Percentiles rank a stretch among this genome's conserved stretches.
phyloP scores from a whole-genome alignment of 2,888 invertebrate genomes.

The Hemistola chrysoprasaria region DNA sequence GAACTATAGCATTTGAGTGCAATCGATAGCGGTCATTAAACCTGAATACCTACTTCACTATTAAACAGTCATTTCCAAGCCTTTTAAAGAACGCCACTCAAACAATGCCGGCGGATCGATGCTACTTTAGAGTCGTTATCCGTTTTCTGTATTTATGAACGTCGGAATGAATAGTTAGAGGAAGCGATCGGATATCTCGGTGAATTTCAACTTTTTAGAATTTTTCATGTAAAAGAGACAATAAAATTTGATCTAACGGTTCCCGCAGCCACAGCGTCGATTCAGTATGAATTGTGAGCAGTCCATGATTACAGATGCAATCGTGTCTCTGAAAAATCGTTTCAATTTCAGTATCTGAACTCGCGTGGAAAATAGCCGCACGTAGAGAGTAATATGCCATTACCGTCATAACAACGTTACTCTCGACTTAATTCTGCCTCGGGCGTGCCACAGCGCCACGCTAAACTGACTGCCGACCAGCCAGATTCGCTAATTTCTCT shows the following conservation, averaged over 20 bases:
- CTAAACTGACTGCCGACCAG: constrained; percentile 36
- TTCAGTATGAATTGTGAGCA: constrained; percentile 28
- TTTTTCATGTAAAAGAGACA: constrained; percentile 16
- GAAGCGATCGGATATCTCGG: constrained; percentile 10
- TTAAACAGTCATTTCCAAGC: constrained; percentile 31
- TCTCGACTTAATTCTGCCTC: constrained; percentile 74
- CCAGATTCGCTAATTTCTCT: constrained; percentile 60
- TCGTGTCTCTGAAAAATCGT: constrained; percentile 70
- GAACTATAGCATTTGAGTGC: constrained; percentile 24
- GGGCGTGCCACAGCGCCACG: constrained; percentile 34
- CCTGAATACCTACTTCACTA: constrained; percentile 31
- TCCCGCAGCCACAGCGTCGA: constrained; percentile 8
- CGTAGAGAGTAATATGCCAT: constrained; percentile 67
- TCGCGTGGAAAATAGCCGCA: constrained; percentile 62
- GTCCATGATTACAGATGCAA: constrained; percentile 57
- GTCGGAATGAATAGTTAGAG: constrained; percentile 16
- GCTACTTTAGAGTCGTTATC: constrained; percentile 28
- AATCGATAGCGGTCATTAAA: constrained; percentile 33
- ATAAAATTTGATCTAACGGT: constrained; percentile 13
- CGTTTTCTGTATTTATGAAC: constrained; percentile 26
- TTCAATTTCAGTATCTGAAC: constrained; percentile 62
- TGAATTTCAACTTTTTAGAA: constrained; percentile 6
- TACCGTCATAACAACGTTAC: constrained; percentile 75
- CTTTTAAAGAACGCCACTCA: constrained; percentile 32
- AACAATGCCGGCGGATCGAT: constrained; percentile 30